These are phyloP conservation scores for Tenebrosternarchus preto DNA, from an alignment of 2,113 vertebrate species.

Conservation along the genomic window DNA sequence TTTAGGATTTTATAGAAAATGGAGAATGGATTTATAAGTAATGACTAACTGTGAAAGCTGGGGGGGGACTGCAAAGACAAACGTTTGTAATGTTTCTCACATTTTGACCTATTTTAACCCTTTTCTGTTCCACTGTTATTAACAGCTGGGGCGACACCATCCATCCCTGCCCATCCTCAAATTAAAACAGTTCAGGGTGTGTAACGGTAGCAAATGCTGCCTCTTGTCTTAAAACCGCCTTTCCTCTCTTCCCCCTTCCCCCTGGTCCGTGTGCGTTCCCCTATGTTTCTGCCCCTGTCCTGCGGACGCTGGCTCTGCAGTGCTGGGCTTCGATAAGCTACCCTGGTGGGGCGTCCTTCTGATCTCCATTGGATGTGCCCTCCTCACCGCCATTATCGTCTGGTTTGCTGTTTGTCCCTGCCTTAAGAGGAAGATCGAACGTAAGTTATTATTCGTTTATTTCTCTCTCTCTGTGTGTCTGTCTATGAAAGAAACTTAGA, in stretches of 20 bases:
- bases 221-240: slow-evolving; percentile 64
- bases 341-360: slow-evolving; percentile 89
- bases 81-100: no score
- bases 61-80: no score
- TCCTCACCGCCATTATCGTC: slow-evolving; percentile 85
- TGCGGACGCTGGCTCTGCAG: slow-evolving; percentile 76
- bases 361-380: slow-evolving; percentile 83
- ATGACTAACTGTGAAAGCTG: no score
- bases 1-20: no score
- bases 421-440: slow-evolving; percentile 95
- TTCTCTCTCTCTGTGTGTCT: no score
- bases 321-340: slow-evolving; percentile 90
- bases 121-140: slow-evolving; percentile 8
- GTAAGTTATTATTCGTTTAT: slow-evolving; percentile 76
- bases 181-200: slow-evolving; percentile 31
- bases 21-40: no score
- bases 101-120: neutral
- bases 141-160: slow-evolving; percentile 21
- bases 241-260: slow-evolving; percentile 43
- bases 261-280: neutral
- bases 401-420: slow-evolving; percentile 95
- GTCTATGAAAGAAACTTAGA: no score
- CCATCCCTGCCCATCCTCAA: slow-evolving; percentile 1
- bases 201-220: slow-evolving; percentile 62
- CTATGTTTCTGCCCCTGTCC: slow-evolving; percentile 46